Conservation (phyloP, 2,113 vertebrate genomes). For the Sapayoa aenigma region DNA sequence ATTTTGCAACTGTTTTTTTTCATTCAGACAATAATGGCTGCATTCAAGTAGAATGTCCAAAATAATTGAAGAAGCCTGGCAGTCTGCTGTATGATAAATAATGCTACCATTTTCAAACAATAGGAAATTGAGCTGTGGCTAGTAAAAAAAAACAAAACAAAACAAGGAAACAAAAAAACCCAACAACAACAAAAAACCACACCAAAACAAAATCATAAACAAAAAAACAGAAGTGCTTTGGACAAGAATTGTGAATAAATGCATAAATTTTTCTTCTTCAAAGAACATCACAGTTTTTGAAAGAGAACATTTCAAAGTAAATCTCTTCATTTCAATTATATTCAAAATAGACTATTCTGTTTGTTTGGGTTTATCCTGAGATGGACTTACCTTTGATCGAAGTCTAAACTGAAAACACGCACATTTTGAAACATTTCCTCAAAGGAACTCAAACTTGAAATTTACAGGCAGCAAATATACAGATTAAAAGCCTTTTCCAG, state of each 20-base stretch:
- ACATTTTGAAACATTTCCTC: not conserved
- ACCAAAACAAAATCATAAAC: too few relatives aligned
- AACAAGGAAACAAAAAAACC: not conserved
- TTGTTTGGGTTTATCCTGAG: not conserved
- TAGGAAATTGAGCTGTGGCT: not conserved
- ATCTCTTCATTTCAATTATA: not conserved
- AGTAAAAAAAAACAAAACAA: not conserved
- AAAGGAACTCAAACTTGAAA: not conserved
- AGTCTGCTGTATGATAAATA: not conserved
- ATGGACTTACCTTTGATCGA: not conserved
- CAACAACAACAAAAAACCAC: too few relatives aligned
- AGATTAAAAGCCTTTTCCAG: not conserved
- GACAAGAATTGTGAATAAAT: not conserved
- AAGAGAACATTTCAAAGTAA: not conserved
- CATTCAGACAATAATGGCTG: not conserved
- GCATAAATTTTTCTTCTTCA: not conserved
- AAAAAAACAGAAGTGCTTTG: not conserved
- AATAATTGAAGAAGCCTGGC: not conserved
- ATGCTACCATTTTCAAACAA: not conserved
- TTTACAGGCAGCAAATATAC: not conserved
- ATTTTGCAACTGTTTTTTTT: constrained; percentile 10
- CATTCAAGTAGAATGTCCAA: not conserved
- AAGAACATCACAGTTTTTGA: not conserved
- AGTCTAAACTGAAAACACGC: not conserved
- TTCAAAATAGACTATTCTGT: not conserved